Conservation (phyloP, 2,797 vertebrate species). For the Lepus oiostolus region DNA sequence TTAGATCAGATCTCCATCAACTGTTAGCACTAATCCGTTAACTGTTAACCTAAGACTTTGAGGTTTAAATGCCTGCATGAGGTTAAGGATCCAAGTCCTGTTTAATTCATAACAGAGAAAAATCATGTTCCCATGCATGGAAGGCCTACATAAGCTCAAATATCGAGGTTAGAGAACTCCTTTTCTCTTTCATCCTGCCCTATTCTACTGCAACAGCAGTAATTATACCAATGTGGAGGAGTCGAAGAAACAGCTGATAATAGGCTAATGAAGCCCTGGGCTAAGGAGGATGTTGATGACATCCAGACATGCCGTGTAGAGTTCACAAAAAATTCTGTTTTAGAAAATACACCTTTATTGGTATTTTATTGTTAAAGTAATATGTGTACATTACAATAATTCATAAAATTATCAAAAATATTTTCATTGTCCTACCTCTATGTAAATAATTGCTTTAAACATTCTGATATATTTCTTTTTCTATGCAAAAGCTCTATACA, state of each 20-base stretch:
- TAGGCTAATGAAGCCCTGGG: not conserved
- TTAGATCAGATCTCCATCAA: too few species aligned
- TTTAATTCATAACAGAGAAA: not conserved
- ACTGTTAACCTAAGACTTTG: too few species aligned
- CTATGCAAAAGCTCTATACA: not conserved
- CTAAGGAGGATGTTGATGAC: not conserved
- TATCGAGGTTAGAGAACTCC: not conserved
- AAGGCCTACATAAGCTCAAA: not conserved
- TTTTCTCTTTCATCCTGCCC: not conserved
- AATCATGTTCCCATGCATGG: not conserved
- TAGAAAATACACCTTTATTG: not conserved
- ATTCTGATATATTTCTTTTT: not conserved
- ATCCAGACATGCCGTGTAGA: not conserved
- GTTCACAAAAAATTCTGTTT: not conserved
- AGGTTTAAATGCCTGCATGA: too few species aligned
- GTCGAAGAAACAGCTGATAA: not conserved
- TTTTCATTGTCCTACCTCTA: not conserved
- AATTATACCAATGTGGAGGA: not conserved
- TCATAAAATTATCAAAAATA: not conserved
- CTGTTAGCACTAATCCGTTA: too few species aligned
- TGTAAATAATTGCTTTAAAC: constrained; percentile 21
- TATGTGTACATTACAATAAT: not conserved
- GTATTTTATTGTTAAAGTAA: constrained; percentile 40
- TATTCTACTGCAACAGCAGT: not conserved
- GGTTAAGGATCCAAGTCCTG: too few species aligned